phyloP scores from a whole-genome alignment of 2,113 vertebrate species.

The Taxidea taxus region DNA sequence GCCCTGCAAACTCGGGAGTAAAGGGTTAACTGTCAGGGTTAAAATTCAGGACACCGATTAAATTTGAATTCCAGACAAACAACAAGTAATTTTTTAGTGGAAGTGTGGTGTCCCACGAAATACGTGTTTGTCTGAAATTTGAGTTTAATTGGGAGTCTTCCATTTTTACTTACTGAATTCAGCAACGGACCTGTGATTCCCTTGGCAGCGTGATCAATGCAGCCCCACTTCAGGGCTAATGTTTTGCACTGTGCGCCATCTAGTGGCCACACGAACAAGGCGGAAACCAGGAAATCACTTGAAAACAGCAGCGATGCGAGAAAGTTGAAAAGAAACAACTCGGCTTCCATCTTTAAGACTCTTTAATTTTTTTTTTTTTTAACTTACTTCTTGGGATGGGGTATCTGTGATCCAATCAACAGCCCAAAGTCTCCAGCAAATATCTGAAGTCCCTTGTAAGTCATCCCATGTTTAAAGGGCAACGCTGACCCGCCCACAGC shows the following conservation, averaged over 20 bases:
- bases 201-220: background rate
- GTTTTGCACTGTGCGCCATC: constrained; percentile 60
- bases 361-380: background rate
- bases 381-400: background rate
- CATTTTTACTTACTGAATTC: background rate
- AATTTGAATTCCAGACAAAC: no score
- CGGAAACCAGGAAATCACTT: background rate
- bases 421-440: background rate
- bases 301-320: background rate
- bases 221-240: background rate
- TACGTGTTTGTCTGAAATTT: no score
- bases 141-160: no score
- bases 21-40: background rate
- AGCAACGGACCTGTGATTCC: background rate
- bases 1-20: background rate
- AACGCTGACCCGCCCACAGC: background rate
- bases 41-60: no score
- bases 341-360: background rate
- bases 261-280: constrained; percentile 32
- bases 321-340: background rate
- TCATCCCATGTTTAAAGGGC: background rate
- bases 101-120: no score
- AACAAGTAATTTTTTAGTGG: no score
- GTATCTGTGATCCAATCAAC: background rate
- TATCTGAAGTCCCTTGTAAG: background rate